phyloP scores from a whole-genome alignment of 2,888 invertebrate genomes.

The Perdita meconis region DNA sequence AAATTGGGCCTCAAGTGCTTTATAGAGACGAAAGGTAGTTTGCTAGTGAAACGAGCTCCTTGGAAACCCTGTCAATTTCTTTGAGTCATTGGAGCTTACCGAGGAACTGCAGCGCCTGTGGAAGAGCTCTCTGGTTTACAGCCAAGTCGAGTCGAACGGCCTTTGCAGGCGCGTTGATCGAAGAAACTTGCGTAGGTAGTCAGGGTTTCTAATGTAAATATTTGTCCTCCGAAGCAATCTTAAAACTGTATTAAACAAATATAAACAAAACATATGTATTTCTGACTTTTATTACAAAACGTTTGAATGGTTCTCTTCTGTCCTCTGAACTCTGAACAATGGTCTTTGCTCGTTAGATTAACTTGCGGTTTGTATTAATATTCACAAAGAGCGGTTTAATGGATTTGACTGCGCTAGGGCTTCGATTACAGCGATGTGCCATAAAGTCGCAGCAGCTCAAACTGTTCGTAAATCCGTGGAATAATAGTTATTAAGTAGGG shows the following conservation, averaged over 20 bases:
- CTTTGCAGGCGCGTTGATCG: conserved; percentile 17
- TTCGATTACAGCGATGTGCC: not conserved
- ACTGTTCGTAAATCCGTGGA: conserved; percentile 20
- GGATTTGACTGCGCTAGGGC: not conserved
- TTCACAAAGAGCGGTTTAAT: conserved; percentile 15
- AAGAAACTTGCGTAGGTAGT: not conserved
- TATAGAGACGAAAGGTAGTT: not conserved
- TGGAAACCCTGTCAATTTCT: conserved; percentile 12
- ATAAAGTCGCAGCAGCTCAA: conserved; percentile 1
- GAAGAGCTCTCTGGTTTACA: conserved; percentile 19
- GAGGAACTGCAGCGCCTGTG: conserved; percentile 40
- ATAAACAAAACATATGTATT: not conserved
- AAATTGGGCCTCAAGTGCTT: not conserved
- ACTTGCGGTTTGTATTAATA: conserved; percentile 5
- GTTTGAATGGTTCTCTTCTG: not conserved
- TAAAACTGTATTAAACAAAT: not conserved
- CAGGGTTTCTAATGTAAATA: not conserved
- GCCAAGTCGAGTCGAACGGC: not conserved
- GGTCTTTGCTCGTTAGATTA: not conserved
- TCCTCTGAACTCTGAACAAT: not conserved
- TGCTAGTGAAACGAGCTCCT: conserved; percentile 11
- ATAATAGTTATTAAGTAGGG: conserved; percentile 12
- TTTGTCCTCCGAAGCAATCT: not conserved
- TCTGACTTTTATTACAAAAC: too few relatives aligned
- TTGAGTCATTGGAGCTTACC: conserved; percentile 1